Evolutionary conservation across 53 echinoderm and acorn worm species (phyloP).

Genomic region (Stichopus horrens): DNA sequence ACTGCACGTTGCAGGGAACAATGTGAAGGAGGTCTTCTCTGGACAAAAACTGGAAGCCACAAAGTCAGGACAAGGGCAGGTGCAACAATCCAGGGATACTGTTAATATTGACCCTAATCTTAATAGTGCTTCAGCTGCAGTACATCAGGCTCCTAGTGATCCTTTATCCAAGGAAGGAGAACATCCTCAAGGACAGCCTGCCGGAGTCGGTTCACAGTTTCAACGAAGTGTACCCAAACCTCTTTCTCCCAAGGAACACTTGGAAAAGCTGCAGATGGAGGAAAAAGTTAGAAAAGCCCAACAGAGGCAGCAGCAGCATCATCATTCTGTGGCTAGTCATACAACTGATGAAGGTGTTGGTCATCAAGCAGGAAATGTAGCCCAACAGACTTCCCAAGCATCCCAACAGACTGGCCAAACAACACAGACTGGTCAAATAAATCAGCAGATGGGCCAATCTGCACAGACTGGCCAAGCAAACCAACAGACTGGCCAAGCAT

Average conservation of each 20-base stretch:
- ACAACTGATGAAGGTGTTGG: neutral
- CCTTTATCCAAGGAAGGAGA: too few species aligned
- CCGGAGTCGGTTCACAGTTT: neutral
- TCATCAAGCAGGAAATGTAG: neutral
- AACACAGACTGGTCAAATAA: neutral
- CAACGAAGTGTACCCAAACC: neutral
- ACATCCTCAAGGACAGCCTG: neutral
- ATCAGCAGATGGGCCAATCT: too few species aligned
- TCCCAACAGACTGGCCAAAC: neutral
- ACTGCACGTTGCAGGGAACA: neutral
- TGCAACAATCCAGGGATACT: neutral
- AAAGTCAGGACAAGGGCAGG: neutral
- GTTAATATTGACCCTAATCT: neutral
- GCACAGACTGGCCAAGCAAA: neutral
- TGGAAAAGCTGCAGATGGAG: constrained; percentile 11
- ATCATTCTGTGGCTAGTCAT: neutral
- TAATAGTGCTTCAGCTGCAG: too few species aligned
- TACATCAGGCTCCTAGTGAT: too few species aligned
- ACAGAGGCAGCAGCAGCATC: constrained; percentile 31
- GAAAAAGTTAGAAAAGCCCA: constrained; percentile 12
- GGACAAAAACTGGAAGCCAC: neutral
- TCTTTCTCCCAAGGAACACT: neutral
- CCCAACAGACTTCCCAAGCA: neutral
- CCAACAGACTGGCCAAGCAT: neutral
- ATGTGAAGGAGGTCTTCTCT: neutral